Base-by-base conservation (phyloP, 2,113 vertebrate species). In the Columba janthina region DNA sequence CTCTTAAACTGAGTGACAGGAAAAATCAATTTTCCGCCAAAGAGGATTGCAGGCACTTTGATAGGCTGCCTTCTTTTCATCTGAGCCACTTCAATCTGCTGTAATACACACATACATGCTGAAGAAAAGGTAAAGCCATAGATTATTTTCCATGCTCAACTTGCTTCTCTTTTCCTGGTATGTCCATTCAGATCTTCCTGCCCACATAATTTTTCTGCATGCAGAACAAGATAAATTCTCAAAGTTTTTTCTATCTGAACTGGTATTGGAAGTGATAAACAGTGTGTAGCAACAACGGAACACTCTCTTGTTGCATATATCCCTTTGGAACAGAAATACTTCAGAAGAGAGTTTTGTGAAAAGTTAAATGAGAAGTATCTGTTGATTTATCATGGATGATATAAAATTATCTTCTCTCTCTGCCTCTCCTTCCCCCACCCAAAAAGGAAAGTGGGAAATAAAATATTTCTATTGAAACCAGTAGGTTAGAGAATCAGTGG, bases 11-110 rank as follows among this genome's bases (percentile, higher is more conserved):
- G 77, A 91, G 48, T 71, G 87, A 94, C 46, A 67, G 29, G 25
- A 90, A 28, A 72, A 91, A 93, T 78, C 38, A 88, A 90, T 91
- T 94, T 94, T 82, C 84, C 80, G 69, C 36, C 44, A 36, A 91
- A 88, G n/a, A 84, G 10, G 51, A 73, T 29, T 40, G 76, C 28
- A 89, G 70, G 81, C 44, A 46, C 48, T 84, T 66, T 89, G 60
- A 95, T 80, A 92, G 61, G 56, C 60, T 73, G 28, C 44, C 24
- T n/a, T 28, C 51, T 90, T 91, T 88, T 90, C 57, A 85, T 70
- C 65, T 89, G 65, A 38, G 19, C n/a, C 70, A 89, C 36, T 88
- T 90, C 48, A 88, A 38, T 72, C 79, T 79, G 58, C 53, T 74
- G 26, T 64, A 79, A 66, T 17, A 26, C 20, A 85, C 15, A 77